phyloP scores from a whole-genome alignment of 2,113 vertebrate genomes.

The Edolisoma coerulescens region DNA sequence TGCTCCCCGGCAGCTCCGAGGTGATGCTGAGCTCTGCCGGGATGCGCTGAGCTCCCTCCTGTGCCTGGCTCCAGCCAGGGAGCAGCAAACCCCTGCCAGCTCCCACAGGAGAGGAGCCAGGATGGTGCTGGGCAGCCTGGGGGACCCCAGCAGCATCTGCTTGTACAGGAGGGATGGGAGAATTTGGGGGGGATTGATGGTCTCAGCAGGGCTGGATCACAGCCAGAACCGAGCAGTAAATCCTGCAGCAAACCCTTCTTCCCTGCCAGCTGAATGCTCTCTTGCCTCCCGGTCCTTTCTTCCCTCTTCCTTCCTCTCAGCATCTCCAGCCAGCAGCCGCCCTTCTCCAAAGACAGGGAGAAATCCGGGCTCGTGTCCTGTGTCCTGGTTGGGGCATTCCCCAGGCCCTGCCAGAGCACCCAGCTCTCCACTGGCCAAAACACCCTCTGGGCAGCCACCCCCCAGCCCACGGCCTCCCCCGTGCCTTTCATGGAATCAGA shows the following conservation, averaged over 20 bases:
- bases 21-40: neutral
- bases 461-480: fast-evolving
- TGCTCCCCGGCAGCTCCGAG: neutral
- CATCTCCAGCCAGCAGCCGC: neutral
- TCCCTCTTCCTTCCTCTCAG: neutral
- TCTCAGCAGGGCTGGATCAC: neutral
- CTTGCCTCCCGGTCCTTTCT: neutral
- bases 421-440: neutral
- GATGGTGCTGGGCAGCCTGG: neutral
- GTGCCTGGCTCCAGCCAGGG: neutral
- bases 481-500: neutral
- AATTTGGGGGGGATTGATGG: neutral
- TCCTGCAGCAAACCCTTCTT: neutral
- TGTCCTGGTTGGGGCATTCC: neutral
- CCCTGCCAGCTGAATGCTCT: neutral
- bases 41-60: neutral
- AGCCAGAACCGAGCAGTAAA: neutral
- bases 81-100: neutral
- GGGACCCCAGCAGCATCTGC: neutral
- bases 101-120: neutral
- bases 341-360: neutral
- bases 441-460: fast-evolving
- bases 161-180: neutral
- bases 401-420: neutral
- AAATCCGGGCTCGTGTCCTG: neutral